Percentiles rank a stretch among this genome's conserved stretches.
Evolutionary conservation across 1,140 invertebrate genomes (phyloP).

Genomic region (Brachionus manjavacas): DNA sequence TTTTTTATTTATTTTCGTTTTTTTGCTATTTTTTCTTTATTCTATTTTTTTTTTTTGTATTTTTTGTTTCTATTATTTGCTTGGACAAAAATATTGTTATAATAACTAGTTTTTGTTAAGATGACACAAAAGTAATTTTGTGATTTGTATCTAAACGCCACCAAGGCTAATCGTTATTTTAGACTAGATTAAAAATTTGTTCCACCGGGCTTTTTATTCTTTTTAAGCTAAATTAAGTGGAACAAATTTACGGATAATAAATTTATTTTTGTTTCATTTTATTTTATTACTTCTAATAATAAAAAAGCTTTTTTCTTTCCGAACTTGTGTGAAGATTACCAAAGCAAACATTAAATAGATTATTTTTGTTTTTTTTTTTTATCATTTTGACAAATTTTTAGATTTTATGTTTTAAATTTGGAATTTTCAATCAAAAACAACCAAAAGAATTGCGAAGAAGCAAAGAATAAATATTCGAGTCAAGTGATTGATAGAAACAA

Average conservation of each 20-base stretch:
- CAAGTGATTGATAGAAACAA: too few relatives aligned
- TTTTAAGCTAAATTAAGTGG: neutral
- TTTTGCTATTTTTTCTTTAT: neutral
- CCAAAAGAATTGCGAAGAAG: too few relatives aligned
- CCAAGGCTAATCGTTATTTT: neutral
- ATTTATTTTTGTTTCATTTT: neutral
- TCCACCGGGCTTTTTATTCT: neutral
- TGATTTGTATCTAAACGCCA: neutral
- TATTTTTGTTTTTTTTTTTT: too few relatives aligned
- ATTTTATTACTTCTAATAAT: neutral
- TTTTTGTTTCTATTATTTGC: neutral
- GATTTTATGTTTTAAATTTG: too few relatives aligned
- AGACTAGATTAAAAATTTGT: neutral
- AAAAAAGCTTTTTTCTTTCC: neutral
- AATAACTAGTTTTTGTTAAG: neutral
- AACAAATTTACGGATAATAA: neutral
- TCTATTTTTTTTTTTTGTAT: neutral
- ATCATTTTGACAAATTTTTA: too few relatives aligned
- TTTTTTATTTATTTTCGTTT: slow-evolving; percentile 1
- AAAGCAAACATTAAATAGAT: too few relatives aligned
- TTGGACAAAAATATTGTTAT: neutral
- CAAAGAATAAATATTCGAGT: too few relatives aligned
- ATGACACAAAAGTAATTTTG: neutral
- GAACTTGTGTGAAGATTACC: too few relatives aligned
- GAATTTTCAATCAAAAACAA: too few relatives aligned